phyloP scores from a whole-genome alignment of 2,888 invertebrate genomes.

The Callinectes sapidus region DNA sequence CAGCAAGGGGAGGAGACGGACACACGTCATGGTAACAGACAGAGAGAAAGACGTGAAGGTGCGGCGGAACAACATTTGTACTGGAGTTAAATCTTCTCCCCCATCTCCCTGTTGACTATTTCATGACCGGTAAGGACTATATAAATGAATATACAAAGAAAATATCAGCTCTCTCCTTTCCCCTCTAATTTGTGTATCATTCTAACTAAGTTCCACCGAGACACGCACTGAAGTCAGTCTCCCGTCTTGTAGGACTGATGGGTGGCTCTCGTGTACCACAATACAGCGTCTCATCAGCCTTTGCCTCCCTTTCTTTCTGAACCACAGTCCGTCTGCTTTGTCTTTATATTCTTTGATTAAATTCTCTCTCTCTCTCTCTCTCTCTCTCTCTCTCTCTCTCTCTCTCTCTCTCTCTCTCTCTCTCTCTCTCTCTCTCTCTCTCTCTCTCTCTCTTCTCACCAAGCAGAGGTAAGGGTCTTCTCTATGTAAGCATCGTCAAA shows the following conservation, averaged over 20 bases:
- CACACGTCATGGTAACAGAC: background rate
- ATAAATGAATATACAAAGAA: too few relatives aligned
- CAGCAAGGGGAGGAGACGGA: background rate
- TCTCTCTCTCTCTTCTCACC: slow-evolving; percentile 8
- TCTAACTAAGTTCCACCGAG: background rate
- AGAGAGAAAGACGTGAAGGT: too few relatives aligned
- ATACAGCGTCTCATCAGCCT: background rate
- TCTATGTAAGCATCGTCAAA: background rate
- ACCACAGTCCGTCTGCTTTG: background rate
- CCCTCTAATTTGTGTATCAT: background rate
- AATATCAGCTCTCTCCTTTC: too few relatives aligned
- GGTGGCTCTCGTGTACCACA: background rate
- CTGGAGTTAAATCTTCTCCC: background rate
- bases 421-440: slow-evolving; percentile 21
- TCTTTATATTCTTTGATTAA: background rate
- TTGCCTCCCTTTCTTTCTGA: background rate
- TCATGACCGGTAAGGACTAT: too few relatives aligned
- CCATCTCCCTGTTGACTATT: background rate
- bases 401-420: slow-evolving; percentile 25
- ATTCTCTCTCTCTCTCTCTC: slow-evolving; percentile 6
- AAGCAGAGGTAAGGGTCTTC: background rate
- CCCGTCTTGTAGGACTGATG: background rate
- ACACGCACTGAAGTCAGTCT: background rate
- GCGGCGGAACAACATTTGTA: background rate
- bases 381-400: slow-evolving; percentile 17